Evolutionary conservation across 2,888 invertebrate genomes (phyloP), one percentile per base, ranked within the genome.

Genomic region (Drosophila prostipennis): DNA sequence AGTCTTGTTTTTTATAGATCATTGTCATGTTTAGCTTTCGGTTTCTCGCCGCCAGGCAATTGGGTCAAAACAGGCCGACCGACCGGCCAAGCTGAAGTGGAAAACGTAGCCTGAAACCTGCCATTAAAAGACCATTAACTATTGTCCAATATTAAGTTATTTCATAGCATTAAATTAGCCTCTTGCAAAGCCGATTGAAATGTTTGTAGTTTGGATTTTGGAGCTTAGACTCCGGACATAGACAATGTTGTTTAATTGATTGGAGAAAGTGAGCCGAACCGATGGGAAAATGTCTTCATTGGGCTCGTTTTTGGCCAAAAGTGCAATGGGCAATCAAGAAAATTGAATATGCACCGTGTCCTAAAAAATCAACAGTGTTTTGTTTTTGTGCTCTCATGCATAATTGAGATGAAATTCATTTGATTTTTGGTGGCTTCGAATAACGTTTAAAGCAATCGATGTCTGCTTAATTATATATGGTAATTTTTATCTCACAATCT

Each of bases 141-240:
- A 84, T 87, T 82, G 85, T 84, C 85, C 78, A 84, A 82, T 84
- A 87, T 87, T 79, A 84, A 81, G 87, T 82, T 82, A 82, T 82
- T 82, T 82, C 77, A 80, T 77, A 77, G 79, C 77, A 75, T 73
- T 84, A 87, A 81, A 79, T 81, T 81, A 42, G 55, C 73, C 55
- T 40, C 72, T 45, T 67, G 61, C 60, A 32, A 48, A 48, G 61
- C 61, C 68, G 77, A 84, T 82, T 82, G 79, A 87, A 72, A 79
- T 79, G 16, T 69, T 19, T 19, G 19, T 11, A 16, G 42, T 19
- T 19, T 10, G 19, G 42, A 34, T 10, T 5, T 34, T 3, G 11
- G 14, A 16, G 16, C 8, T 39, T 14, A 8, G 4, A 16, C 8
- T 14, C 23, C 11, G 37, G 40, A 61, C 43, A 57, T 58, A 55